Evolutionary conservation across 2,797 vertebrate genomes (phyloP).

Genomic region (Rhabdomys pumilio): DNA sequence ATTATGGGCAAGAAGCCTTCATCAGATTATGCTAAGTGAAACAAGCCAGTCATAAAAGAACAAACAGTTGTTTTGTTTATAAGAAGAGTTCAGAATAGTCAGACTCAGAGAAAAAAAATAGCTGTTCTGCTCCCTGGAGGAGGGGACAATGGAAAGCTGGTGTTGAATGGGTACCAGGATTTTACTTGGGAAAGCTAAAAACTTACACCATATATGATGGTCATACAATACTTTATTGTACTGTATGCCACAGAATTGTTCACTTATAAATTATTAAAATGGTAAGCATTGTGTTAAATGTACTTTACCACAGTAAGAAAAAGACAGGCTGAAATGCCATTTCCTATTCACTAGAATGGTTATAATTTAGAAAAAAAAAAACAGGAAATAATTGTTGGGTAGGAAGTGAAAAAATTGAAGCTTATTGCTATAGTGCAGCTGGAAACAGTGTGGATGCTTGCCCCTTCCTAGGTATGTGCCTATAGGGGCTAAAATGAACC

Average conservation of each 20-base stretch:
- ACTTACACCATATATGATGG: background rate
- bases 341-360: background rate
- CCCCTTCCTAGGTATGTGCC: background rate
- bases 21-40: background rate
- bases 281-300: background rate
- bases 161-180: background rate
- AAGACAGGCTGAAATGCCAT: background rate
- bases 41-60: background rate
- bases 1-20: background rate
- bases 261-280: background rate
- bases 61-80: background rate
- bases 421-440: background rate
- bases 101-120: background rate
- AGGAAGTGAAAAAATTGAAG: background rate
- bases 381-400: background rate
- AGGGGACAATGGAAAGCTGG: fast-evolving
- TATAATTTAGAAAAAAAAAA: background rate
- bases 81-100: background rate
- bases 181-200: background rate
- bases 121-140: background rate
- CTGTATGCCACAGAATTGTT: background rate
- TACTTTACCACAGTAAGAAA: slow-evolving; percentile 3
- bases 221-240: background rate
- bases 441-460: background rate
- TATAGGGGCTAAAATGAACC: background rate